Conservation (phyloP, 2,888 invertebrate species). For the Urechis unicinctus region DNA sequence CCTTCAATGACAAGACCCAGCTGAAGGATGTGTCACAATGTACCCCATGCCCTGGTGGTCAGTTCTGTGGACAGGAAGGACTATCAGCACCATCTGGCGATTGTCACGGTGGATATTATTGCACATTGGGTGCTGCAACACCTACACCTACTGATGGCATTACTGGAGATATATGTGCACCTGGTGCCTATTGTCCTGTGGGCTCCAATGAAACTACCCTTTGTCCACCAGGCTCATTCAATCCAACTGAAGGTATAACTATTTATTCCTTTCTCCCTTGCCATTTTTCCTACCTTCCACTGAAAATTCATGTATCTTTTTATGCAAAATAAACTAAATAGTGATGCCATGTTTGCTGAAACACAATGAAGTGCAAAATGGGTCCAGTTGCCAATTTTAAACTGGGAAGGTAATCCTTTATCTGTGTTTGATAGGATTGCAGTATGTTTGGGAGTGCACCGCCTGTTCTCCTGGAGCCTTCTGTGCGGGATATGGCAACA, state of each 20-base stretch:
- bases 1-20: conserved; percentile 20
- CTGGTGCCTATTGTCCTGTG: conserved; percentile 35
- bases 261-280: too few species aligned
- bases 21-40: conserved; percentile 31
- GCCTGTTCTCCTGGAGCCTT: conserved; percentile 38
- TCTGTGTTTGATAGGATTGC: conserved; percentile 25
- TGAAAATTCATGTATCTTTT: too few species aligned
- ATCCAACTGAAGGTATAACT: conserved; percentile 28
- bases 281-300: too few species aligned
- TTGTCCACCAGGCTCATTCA: conserved; percentile 43
- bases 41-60: conserved; percentile 33
- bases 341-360: not conserved
- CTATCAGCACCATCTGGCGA: conserved; percentile 13
- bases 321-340: not conserved
- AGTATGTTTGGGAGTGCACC: conserved; percentile 28
- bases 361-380: not conserved
- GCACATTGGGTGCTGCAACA: conserved; percentile 34
- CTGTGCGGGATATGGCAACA: conserved; percentile 33
- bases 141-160: conserved; percentile 32
- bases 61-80: conserved; percentile 29
- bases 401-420: not conserved
- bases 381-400: not conserved
- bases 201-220: conserved; percentile 27
- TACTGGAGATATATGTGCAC: conserved; percentile 37
- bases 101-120: conserved; percentile 34